These are phyloP conservation scores for Catamblyrhynchus diadema DNA, from an alignment of 2,797 vertebrate species.

Conservation along the genomic window DNA sequence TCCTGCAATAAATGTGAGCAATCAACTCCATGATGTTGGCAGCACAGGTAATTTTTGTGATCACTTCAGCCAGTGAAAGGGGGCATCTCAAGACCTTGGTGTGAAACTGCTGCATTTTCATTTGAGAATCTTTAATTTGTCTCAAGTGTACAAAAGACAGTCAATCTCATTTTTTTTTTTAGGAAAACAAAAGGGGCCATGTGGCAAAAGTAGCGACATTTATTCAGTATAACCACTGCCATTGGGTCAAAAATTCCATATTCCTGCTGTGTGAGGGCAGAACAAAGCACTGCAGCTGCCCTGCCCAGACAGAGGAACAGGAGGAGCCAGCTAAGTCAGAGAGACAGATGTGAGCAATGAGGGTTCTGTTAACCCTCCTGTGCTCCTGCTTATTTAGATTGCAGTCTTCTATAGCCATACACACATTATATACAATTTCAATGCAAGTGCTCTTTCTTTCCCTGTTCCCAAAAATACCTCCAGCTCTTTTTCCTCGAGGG, in stretches of 20 bases:
- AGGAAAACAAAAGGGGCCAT: not conserved
- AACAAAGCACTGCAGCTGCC: not conserved
- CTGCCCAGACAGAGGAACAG: not conserved
- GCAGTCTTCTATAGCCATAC: conserved; percentile 18
- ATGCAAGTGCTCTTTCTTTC: conserved; percentile 22
- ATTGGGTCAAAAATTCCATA: not conserved
- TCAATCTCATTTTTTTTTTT: not conserved
- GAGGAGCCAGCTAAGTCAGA: not conserved
- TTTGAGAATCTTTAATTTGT: not conserved
- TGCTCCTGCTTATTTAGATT: not conserved
- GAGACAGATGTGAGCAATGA: not conserved
- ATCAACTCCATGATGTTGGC: not conserved
- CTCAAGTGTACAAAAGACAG: not conserved
- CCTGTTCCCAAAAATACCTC: not conserved
- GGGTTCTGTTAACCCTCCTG: not conserved
- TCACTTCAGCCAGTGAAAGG: not conserved
- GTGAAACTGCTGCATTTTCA: not conserved
- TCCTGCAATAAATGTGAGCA: not conserved
- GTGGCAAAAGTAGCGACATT: not conserved
- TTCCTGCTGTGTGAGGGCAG: not conserved
- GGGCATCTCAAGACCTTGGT: not conserved
- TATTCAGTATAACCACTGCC: not conserved
- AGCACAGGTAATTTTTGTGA: not conserved
- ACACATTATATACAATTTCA: not conserved
- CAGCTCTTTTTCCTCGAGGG: not conserved